Base-by-base conservation (phyloP, 2,888 invertebrate species). In the Drosophila mettleri region DNA sequence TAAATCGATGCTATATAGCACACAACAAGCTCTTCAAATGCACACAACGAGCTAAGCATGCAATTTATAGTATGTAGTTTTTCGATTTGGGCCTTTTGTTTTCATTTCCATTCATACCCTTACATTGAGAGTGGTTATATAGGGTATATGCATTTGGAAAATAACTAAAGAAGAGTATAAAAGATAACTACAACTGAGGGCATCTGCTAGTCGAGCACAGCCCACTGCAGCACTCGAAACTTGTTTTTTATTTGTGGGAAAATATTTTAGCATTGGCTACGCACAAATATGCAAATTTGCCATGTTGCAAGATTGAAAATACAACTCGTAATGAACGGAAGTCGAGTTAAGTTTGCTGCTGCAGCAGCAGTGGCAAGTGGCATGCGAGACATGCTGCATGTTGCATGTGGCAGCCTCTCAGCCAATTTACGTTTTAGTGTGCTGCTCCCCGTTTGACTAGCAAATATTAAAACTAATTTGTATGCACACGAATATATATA, bases 391-490 rank as follows among this genome's bases (percentile, higher is more conserved):
- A 29, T 24, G 27, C 5, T 7, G 51, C 36, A 29, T 31, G 60
- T 14, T 18, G 36, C 46, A 27, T 36, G 51, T 18, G 34, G 34
- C 49, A 41, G 41, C 22, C 67, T 66, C 41, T 64, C 36, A 62
- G 54, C 51, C 49, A 51, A 63, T 69, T 69, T 52, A 29, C 48
- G 49, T 41, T 53, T 53, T 55, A 45, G 48, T 59, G 59, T 64
- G 57, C 43, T 45, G 63, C 24, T 45, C 10, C 52, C 48, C 34
- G 48, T 61, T 58, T 58, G 36, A 45, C 45, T 41, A 31, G 74
- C n/a, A 74, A 73, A 73, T 74, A 74, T 65, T 74, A 74, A 74
- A 74, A 70, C 58, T 59, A 55, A 66, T 75, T 74, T 75, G 45
- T 59, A 71, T 67, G 55, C 53, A 67, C 2, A 18, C 43, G 53